Conservation (phyloP, 35 echinoderm and acorn worm genomes). For the Eucidaris tribuloides region DNA sequence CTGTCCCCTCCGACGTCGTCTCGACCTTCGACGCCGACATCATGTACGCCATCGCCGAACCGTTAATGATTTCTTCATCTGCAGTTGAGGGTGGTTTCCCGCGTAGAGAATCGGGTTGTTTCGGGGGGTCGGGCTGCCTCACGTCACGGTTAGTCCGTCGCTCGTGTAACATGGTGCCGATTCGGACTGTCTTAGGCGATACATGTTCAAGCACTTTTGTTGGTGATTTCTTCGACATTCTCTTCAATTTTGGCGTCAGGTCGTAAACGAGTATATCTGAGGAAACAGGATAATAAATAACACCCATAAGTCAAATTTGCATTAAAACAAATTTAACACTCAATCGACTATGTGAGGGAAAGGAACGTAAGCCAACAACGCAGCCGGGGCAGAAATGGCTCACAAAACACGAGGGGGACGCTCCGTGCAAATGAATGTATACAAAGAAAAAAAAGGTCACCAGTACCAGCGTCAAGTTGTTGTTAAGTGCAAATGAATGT, state of each 20-base stretch:
- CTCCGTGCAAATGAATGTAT: too few relatives aligned
- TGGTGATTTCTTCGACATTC: background rate
- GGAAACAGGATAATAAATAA: too few relatives aligned
- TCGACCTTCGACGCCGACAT: background rate
- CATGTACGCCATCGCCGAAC: slow-evolving; percentile 12
- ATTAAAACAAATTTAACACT: too few relatives aligned
- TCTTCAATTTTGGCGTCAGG: background rate
- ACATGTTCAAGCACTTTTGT: background rate
- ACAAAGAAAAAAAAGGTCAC: too few relatives aligned
- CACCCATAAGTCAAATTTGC: too few relatives aligned
- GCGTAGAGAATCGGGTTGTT: background rate
- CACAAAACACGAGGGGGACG: too few relatives aligned
- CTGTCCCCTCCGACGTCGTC: too few relatives aligned
- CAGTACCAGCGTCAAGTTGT: too few relatives aligned
- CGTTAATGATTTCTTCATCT: background rate
- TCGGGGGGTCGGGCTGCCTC: slow-evolving; percentile 5
- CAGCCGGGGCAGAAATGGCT: too few relatives aligned
- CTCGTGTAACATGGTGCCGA: background rate
- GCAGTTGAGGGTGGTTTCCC: background rate
- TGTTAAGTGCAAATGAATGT: too few relatives aligned
- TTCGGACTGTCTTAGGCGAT: background rate
- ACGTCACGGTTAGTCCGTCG: background rate
- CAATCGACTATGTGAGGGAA: too few relatives aligned
- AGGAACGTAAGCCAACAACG: too few relatives aligned
- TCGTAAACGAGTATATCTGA: slow-evolving; percentile 1